Evolutionary conservation across 1,140 invertebrate species (phyloP).

Genomic region (Drosophila chauvacae): DNA sequence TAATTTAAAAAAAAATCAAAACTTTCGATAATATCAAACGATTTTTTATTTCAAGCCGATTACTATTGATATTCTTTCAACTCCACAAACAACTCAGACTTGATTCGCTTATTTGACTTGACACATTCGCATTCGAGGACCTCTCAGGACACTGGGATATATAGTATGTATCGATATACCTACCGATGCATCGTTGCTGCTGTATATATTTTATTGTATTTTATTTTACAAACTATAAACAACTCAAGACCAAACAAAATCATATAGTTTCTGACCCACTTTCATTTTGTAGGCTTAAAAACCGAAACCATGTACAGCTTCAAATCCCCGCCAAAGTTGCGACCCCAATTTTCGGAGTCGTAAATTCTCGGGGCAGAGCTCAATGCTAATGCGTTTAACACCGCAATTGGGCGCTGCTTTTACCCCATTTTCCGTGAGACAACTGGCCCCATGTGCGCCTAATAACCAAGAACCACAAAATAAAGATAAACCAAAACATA

Average conservation of each 20-base stretch:
- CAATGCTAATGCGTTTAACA: conserved; percentile 67
- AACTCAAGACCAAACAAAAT: conserved; percentile 2
- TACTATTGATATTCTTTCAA: neutral
- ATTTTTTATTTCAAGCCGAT: neutral
- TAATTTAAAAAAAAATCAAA: too few relatives aligned
- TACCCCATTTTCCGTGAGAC: conserved; percentile 13
- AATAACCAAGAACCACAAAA: conserved; percentile 55
- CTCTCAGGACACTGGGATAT: neutral
- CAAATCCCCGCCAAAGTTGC: conserved; percentile 21
- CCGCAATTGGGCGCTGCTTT: conserved; percentile 58
- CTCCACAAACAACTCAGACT: conserved; percentile 2
- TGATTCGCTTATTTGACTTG: conserved; percentile 37
- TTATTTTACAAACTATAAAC: neutral
- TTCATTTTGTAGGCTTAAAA: conserved; percentile 13
- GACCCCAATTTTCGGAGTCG: conserved; percentile 30
- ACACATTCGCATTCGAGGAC: conserved; percentile 54
- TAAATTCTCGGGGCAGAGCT: conserved; percentile 31
- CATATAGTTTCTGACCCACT: conserved; percentile 19
- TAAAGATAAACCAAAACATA: conserved; percentile 37
- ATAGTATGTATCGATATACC: conserved; percentile 41
- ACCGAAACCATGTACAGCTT: conserved; percentile 5
- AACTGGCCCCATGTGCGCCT: conserved; percentile 33
- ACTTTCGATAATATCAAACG: neutral
- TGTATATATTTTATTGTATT: conserved; percentile 15
- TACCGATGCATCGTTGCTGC: conserved; percentile 72